Percentiles rank a stretch among this genome's conserved stretches.
These are phyloP conservation scores for Tholera decimalis DNA, from an alignment of 2,888 invertebrate genomes.

Conservation along the genomic window DNA sequence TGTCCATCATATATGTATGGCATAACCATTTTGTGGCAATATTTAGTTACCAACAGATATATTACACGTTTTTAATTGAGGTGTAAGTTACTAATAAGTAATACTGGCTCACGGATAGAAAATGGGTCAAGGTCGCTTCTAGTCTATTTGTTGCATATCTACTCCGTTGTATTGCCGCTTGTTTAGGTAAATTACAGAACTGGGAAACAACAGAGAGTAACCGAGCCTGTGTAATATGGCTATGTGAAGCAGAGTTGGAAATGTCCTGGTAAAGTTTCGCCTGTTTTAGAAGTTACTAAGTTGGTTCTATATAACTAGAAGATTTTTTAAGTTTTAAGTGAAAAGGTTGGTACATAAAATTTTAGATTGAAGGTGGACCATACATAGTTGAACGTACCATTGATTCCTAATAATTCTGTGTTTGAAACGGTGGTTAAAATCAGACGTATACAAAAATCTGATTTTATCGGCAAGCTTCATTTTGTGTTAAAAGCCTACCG, in stretches of 20 bases:
- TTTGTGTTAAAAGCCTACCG: not conserved
- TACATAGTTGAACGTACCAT: too few relatives aligned
- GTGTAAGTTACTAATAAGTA: too few relatives aligned
- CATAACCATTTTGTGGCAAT: too few relatives aligned
- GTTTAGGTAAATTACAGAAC: constrained; percentile 15
- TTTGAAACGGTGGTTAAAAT: too few relatives aligned
- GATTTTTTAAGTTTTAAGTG: not conserved
- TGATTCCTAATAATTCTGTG: not conserved
- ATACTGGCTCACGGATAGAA: not conserved
- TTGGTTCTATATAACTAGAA: not conserved
- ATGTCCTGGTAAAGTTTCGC: not conserved
- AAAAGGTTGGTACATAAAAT: not conserved
- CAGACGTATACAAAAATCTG: too few relatives aligned
- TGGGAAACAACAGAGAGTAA: constrained; percentile 14
- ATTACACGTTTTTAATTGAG: too few relatives aligned
- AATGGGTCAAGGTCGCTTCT: constrained; percentile 6
- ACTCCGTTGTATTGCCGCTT: constrained; percentile 19
- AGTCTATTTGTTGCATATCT: constrained; percentile 1
- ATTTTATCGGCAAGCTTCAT: too few relatives aligned
- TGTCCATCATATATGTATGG: too few relatives aligned
- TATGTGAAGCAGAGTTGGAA: not conserved
- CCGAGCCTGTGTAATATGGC: not conserved
- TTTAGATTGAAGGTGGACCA: too few relatives aligned
- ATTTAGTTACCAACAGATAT: too few relatives aligned
- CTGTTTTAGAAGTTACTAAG: not conserved